A percentile compares a stretch with the other conserved stretches of the same genome.
phyloP scores from a whole-genome alignment of 2,113 vertebrate species.

The Chionis minor region DNA sequence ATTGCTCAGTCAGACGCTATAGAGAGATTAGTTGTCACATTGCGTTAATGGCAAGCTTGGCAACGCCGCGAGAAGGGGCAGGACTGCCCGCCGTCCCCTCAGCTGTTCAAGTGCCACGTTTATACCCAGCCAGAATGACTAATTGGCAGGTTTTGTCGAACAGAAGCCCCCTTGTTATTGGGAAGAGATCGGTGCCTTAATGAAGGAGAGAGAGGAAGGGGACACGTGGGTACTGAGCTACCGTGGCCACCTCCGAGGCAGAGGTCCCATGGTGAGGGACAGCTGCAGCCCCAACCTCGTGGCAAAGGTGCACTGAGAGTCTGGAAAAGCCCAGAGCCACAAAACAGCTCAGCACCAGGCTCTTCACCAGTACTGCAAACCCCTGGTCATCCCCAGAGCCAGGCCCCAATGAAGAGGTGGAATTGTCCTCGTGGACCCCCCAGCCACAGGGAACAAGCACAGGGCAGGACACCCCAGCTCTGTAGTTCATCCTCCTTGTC shows the following conservation, averaged over 20 bases:
- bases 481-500: background rate
- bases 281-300: background rate
- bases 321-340: background rate
- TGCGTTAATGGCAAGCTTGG: constrained; percentile 81
- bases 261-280: fast-evolving
- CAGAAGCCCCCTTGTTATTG: constrained; percentile 56
- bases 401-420: background rate
- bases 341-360: background rate
- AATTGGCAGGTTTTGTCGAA: constrained; percentile 66
- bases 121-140: constrained; percentile 70
- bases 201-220: background rate
- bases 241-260: background rate
- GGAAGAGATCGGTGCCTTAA: constrained; percentile 25
- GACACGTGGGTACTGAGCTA: background rate
- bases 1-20: constrained; percentile 78
- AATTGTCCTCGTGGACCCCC: background rate
- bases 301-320: background rate
- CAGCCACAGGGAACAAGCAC: background rate
- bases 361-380: background rate
- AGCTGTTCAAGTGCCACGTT: constrained; percentile 75
- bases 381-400: background rate
- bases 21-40: constrained; percentile 84
- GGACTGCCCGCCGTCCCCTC: constrained; percentile 77
- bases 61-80: constrained; percentile 72
- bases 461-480: background rate